Base-by-base conservation (phyloP, 37 sponge, comb jelly and placozoan species). In the Cliona cf. orientalis region DNA sequence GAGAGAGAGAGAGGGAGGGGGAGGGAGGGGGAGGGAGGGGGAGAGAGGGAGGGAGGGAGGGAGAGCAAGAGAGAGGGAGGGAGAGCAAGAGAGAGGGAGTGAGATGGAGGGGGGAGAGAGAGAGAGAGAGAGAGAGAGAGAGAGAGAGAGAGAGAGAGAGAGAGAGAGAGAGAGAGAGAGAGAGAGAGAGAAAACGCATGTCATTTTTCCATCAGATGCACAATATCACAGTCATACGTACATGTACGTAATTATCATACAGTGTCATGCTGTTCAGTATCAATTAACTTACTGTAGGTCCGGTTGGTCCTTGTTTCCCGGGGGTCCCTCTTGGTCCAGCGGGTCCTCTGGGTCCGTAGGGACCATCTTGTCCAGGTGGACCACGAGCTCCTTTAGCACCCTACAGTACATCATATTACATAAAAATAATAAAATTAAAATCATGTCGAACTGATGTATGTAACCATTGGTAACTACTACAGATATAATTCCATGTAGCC, bases 331-430 rank as follows among this genome's bases (percentile, higher is more conserved):
- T 37, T n/a, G 64, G 35, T 34, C 89, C 89, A 53, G 58, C 61
- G 39, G 77, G 42, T 46, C 89, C 89, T 1, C 65, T 44, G 28
- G 77, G 66, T 56, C 89, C 89, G 3, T 60, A 33, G 34, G 89
- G 89, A 26, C 89, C 89, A 57, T 34, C 56, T 58, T 82, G 89
- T 70, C 89, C 89, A 35, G 83, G 84, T 14, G 77, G 77, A n/a
- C 89, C 89, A 25, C 58, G 72, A 28, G 59, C 72, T 53, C 89
- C 89, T n/a, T 82, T 88, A 46, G 78, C 34, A 37, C 89, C 89
- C 88, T 87, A 46, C 5, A 42, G n/a, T n/a, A n/a, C n/a, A n/a
- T n/a, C n/a, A n/a, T n/a, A n/a, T n/a, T n/a, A n/a, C n/a, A n/a
- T n/a, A n/a, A n/a, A n/a, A n/a, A n/a, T n/a, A n/a, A n/a, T n/a